Base-by-base conservation (phyloP, 1,140 invertebrate genomes). In the Plectus sambesii region DNA sequence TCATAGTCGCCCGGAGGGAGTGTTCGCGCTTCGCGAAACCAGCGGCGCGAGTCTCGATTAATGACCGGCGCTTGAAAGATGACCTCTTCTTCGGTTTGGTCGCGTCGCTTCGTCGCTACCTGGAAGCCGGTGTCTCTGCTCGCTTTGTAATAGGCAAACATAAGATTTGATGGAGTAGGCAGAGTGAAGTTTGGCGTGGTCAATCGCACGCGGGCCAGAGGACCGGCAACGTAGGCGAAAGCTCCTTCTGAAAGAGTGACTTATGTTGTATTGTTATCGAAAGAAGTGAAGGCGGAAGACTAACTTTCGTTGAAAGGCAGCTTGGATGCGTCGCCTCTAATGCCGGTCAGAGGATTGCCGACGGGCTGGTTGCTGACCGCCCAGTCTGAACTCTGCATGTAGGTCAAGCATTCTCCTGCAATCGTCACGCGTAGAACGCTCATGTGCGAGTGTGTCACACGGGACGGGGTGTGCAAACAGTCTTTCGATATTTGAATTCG, bases 91-190 rank as follows among this genome's bases (percentile, higher is more conserved):
- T 59, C 33, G 1, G 39, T 42, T 15, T 47, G 33, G 9, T 42
- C 45, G 22, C 27, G 17, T 27, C 20, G 29, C 40, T 63, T 62
- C 2, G 46, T 20, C 22, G 44, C 35, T 2, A 64, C 42, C 30
- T 44, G 42, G 23, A 62, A 49, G 27, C 37, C 22, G 19, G 45
- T 48, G 9, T 37, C 6, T 42, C 48, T 47, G 8, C 39, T n/a
- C 4, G 45, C 51, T 44, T 62, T 62, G 49, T 61, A 47, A 35
- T 60, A 62, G 3, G 58, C 55, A 27, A 62, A 62, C 5, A 63
- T 48, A 17, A 62, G 49, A 25, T 36, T 20, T 63, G 30, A 22
- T 63, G 53, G 1, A 62, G 29, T 20, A 44, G 30, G 30, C 62
- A 62, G 9, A 47, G 36, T n/a, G n/a, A n/a, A n/a, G n/a, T n/a